A percentile compares a stretch with the other conserved stretches of the same genome.
Evolutionary conservation across 2,797 vertebrate species (phyloP).

Genomic region (Sebastes hopkinsi): DNA sequence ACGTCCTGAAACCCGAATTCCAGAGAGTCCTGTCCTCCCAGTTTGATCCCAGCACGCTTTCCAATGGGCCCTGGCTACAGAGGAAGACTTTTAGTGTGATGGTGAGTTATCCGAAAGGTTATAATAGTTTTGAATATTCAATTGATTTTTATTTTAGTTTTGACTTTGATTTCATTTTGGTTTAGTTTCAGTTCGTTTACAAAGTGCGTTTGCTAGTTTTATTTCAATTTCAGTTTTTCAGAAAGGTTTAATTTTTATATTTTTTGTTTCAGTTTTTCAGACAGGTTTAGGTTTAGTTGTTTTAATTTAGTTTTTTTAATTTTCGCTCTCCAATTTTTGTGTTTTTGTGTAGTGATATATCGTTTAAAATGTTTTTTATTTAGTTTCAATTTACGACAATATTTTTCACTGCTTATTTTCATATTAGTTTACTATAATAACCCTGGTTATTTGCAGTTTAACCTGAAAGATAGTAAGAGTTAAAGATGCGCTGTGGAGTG

Average conservation of each 20-base stretch:
- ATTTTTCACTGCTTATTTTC: no score
- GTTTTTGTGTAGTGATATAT: no score
- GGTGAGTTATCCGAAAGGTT: constrained; percentile 59
- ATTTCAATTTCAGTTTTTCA: not conserved
- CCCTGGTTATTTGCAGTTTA: not conserved
- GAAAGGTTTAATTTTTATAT: not conserved
- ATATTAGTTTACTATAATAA: no score
- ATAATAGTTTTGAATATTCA: not conserved
- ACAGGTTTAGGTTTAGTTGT: not conserved
- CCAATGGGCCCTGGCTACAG: constrained; percentile 84
- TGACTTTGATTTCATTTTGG: not conserved
- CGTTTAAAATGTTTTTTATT: no score
- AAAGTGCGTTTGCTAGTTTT: accelerated
- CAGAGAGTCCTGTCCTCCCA: constrained; percentile 82
- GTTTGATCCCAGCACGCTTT: constrained; percentile 85
- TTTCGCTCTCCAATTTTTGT: no score
- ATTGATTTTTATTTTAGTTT: not conserved
- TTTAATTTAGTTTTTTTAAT: no score
- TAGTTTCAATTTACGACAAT: no score
- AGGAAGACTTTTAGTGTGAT: constrained; percentile 86
- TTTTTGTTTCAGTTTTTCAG: not conserved
- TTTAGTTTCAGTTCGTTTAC: not conserved
- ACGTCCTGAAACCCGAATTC: constrained; percentile 93
- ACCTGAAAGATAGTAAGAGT: not conserved
- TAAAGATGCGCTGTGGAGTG: not conserved